phyloP scores from a whole-genome alignment of 2,113 vertebrate genomes.

The Lagopus muta region DNA sequence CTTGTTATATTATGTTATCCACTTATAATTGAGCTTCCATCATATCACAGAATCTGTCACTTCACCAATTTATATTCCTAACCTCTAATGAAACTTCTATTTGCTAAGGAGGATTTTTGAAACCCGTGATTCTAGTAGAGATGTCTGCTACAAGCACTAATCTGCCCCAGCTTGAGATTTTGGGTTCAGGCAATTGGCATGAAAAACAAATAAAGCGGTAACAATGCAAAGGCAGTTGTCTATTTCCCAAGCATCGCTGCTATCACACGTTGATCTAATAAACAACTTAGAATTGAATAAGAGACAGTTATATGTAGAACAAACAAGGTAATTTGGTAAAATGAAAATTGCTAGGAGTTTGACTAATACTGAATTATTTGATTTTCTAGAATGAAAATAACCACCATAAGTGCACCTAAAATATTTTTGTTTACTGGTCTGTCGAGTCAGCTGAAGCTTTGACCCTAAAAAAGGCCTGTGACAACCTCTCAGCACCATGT shows the following conservation, averaged over 20 bases:
- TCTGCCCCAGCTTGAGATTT: background rate
- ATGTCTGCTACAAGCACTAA: background rate
- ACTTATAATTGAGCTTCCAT: conserved; percentile 85
- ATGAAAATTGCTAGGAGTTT: background rate
- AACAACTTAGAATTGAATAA: background rate
- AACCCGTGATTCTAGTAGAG: conserved; percentile 44
- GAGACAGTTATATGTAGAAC: background rate
- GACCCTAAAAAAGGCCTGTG: background rate
- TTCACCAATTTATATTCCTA: conserved; percentile 81
- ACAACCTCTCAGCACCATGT: background rate
- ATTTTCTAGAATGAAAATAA: background rate
- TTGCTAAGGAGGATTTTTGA: conserved; percentile 76
- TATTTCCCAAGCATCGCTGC: background rate
- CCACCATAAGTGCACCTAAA: background rate
- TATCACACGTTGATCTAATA: background rate
- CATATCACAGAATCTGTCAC: conserved; percentile 80
- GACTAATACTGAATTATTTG: background rate
- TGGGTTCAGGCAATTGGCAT: background rate
- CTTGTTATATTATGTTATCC: conserved; percentile 83
- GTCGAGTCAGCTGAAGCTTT: background rate
- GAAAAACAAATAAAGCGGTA: conserved; percentile 38
- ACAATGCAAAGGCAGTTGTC: background rate
- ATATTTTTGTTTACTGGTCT: background rate
- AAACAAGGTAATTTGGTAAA: background rate
- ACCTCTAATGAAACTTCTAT: conserved; percentile 78